Percentiles rank a stretch among this genome's conserved stretches.
Evolutionary conservation across 2,888 invertebrate genomes (phyloP).

Genomic region (Tipula vernalis): DNA sequence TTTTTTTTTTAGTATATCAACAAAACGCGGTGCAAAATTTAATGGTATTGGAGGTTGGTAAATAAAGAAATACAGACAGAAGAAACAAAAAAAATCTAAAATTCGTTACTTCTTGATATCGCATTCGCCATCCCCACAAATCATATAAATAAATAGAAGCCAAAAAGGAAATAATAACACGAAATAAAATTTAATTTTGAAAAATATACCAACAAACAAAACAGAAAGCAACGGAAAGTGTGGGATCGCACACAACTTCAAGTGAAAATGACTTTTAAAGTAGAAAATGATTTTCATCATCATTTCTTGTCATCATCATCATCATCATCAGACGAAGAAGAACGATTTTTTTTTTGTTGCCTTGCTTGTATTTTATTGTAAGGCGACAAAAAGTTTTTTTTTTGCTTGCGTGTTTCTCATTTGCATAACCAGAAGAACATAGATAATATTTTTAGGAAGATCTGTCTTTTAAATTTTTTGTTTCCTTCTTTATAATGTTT

Average conservation of each 20-base stretch:
- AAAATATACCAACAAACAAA: neutral
- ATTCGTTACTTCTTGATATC: neutral
- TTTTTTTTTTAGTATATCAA: neutral
- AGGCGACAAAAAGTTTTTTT: neutral
- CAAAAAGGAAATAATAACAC: neutral
- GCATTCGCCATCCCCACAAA: neutral
- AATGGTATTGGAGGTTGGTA: neutral
- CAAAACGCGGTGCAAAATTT: neutral
- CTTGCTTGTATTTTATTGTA: neutral
- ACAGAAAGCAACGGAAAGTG: neutral
- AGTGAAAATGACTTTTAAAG: slow-evolving; percentile 4
- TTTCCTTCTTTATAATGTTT: neutral
- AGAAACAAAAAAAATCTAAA: neutral
- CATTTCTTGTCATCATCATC: neutral
- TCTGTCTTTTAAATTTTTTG: neutral
- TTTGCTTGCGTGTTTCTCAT: neutral
- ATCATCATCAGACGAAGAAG: too few species aligned
- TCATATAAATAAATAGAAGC: neutral
- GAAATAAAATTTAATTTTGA: neutral
- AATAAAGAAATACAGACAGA: neutral
- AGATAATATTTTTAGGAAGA: neutral
- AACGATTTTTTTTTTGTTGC: neutral
- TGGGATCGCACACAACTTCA: neutral
- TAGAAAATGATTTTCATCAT: slow-evolving; percentile 4
- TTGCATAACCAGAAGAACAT: neutral